A percentile compares a stretch with the other conserved stretches of the same genome.
These are phyloP conservation scores for Noctua pronuba DNA, from an alignment of 2,888 invertebrate species.

Conservation along the genomic window DNA sequence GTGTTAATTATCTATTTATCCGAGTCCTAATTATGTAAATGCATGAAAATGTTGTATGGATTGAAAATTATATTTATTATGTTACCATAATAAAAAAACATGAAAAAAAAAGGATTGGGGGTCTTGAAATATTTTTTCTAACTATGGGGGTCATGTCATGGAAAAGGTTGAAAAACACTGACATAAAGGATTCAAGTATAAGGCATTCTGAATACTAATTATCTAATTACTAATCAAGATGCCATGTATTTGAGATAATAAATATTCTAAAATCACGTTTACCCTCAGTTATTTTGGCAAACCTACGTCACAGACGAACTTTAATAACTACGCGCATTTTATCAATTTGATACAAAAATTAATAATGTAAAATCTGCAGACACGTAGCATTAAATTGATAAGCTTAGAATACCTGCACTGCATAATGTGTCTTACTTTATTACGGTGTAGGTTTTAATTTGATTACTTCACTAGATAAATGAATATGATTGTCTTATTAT, in stretches of 20 bases:
- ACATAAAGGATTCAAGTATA: slow-evolving; percentile 12
- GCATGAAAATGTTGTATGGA: too few relatives aligned
- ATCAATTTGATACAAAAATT: not conserved
- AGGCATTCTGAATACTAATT: slow-evolving; percentile 9
- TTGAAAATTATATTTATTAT: too few relatives aligned
- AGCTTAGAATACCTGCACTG: slow-evolving; percentile 4
- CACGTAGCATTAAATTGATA: slow-evolving; percentile 27
- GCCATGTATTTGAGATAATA: slow-evolving; percentile 5
- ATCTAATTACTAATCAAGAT: slow-evolving; percentile 17
- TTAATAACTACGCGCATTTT: slow-evolving; percentile 37
- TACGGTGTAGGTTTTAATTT: not conserved
- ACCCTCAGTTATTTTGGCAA: slow-evolving; percentile 40
- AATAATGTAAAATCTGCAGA: slow-evolving; percentile 28
- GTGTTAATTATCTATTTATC: too few relatives aligned
- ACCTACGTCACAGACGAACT: slow-evolving; percentile 45
- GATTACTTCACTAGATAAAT: not conserved
- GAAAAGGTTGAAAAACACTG: too few relatives aligned
- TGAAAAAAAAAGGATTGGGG: too few relatives aligned
- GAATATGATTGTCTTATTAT: not conserved
- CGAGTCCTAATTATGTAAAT: too few relatives aligned
- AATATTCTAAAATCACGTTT: slow-evolving; percentile 48
- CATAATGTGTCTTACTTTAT: slow-evolving; percentile 4
- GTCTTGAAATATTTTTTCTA: too few relatives aligned
- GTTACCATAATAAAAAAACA: too few relatives aligned
- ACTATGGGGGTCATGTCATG: too few relatives aligned